Evolutionary conservation across 2,797 vertebrate species (phyloP).

Genomic region (Gambelia wislizenii): DNA sequence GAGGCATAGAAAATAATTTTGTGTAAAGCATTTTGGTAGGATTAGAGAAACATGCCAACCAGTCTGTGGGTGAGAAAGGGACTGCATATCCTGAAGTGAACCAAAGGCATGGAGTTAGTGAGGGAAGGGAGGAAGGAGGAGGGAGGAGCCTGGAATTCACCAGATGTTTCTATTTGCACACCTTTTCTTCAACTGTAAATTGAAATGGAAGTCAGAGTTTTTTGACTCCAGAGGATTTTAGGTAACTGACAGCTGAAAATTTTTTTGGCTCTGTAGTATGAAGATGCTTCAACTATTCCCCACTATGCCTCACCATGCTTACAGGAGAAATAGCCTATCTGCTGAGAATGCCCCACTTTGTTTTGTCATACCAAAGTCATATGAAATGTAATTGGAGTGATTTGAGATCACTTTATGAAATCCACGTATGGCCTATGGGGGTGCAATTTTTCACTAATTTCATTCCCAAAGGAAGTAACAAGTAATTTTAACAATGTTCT

Average conservation of each 20-base stretch:
- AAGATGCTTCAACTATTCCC: no score
- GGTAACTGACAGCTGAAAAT: no score
- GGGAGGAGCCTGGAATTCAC: not conserved
- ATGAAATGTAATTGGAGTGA: not conserved
- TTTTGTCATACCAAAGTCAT: not conserved
- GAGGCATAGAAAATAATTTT: not conserved
- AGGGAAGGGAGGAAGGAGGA: no score
- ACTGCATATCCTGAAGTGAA: not conserved
- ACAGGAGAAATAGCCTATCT: not conserved
- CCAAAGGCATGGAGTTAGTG: not conserved
- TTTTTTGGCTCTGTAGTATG: no score
- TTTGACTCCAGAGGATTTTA: no score
- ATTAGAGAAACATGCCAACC: not conserved
- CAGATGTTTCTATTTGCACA: not conserved
- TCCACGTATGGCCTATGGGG: no score
- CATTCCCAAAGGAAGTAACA: no score
- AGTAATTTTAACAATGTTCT: no score
- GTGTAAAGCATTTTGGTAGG: not conserved
- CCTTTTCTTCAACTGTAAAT: not conserved
- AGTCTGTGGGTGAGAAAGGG: not conserved
- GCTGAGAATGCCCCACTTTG: no score
- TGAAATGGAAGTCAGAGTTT: not conserved
- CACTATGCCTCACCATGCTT: not conserved
- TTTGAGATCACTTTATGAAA: not conserved
- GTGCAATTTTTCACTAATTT: no score